These are phyloP conservation scores for Gymnogyps californianus DNA, from an alignment of 2,113 vertebrate species.

Conservation along the genomic window DNA sequence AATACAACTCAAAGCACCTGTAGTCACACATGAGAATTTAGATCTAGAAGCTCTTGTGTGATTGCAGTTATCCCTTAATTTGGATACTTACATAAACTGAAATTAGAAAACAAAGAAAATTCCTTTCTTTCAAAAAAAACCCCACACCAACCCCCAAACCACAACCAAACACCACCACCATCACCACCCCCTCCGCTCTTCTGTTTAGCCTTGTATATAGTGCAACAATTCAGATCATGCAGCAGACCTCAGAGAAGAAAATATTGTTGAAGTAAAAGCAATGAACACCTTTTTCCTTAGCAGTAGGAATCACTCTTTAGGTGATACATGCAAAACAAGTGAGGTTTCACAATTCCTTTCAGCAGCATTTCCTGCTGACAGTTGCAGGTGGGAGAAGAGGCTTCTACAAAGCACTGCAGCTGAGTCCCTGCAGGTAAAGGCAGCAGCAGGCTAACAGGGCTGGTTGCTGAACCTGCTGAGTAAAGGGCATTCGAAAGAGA, in stretches of 20 bases:
- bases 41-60: neutral
- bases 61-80: neutral
- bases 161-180: neutral
- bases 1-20: neutral
- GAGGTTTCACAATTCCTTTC: neutral
- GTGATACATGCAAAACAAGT: neutral
- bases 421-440: neutral
- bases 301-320: neutral
- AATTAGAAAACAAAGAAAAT: neutral
- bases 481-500: neutral
- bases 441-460: neutral
- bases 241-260: neutral
- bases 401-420: neutral
- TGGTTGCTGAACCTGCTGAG: neutral
- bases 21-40: neutral
- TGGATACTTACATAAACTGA: neutral
- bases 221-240: neutral
- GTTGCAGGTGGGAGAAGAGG: neutral
- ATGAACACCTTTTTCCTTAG: neutral
- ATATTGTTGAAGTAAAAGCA: neutral
- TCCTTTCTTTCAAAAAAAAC: neutral
- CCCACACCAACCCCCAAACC: neutral
- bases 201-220: neutral
- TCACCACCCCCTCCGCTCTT: neutral
- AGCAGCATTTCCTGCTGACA: neutral